phyloP scores from a whole-genome alignment of 2,888 invertebrate species.

The Trachelus iudaicus region DNA sequence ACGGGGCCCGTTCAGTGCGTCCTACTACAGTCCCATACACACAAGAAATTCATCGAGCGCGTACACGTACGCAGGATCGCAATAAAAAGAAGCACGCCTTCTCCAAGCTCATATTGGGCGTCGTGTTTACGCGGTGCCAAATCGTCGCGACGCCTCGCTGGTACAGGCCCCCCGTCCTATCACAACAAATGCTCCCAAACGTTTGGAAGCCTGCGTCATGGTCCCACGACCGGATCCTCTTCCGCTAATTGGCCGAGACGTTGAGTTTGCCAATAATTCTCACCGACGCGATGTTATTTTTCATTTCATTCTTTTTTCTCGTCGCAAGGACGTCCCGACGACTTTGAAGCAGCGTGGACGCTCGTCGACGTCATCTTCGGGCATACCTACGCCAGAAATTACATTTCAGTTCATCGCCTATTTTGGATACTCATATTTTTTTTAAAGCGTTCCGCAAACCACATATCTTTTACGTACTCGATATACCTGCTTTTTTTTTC shows the following conservation, averaged over 20 bases:
- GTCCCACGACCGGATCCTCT: slow-evolving; percentile 1
- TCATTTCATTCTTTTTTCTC: not conserved
- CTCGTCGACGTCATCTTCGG: not conserved
- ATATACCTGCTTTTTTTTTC: not conserved
- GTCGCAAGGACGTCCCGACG: not conserved
- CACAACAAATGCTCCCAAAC: not conserved
- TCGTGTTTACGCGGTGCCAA: not conserved
- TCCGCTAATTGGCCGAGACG: slow-evolving; percentile 1
- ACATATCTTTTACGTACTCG: not conserved
- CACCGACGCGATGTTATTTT: not conserved
- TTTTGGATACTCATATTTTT: not conserved
- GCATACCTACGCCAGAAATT: not conserved
- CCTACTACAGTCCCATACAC: not conserved
- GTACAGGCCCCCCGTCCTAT: not conserved
- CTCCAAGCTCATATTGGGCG: not conserved
- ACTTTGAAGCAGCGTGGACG: not conserved
- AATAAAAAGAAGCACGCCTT: not conserved
- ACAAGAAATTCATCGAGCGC: not conserved
- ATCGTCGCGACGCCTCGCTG: not conserved
- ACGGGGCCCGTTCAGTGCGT: not conserved
- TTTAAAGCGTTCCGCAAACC: not conserved
- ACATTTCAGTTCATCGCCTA: not conserved
- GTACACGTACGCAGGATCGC: not conserved
- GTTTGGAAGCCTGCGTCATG: not conserved
- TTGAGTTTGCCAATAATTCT: not conserved